phyloP scores from a whole-genome alignment of 1,140 invertebrate species.

The Drosophila trapezifrons region DNA sequence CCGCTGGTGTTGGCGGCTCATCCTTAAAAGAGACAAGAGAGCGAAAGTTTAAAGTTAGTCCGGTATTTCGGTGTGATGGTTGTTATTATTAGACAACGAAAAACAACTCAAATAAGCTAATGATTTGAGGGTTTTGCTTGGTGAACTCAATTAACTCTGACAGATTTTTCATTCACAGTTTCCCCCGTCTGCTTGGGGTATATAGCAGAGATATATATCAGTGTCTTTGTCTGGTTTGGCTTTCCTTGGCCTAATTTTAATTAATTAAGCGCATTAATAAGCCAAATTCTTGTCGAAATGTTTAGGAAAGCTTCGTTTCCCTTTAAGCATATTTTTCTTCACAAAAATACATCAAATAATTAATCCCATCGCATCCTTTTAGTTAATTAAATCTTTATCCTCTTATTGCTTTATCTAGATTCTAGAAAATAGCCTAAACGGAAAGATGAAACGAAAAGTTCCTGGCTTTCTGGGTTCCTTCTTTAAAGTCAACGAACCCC shows the following conservation, averaged over 20 bases:
- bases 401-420: neutral
- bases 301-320: neutral
- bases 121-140: neutral
- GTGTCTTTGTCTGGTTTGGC: neutral
- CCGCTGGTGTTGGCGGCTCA: slow-evolving; percentile 84
- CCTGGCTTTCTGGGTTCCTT: neutral
- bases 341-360: neutral
- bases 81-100: slow-evolving; percentile 7
- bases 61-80: neutral
- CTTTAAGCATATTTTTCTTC: neutral
- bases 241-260: slow-evolving; percentile 27
- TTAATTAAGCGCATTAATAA: slow-evolving; percentile 35
- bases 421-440: neutral
- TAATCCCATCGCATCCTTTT: neutral
- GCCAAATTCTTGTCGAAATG: neutral
- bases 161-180: slow-evolving; percentile 39
- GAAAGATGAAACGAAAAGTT: neutral
- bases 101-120: slow-evolving; percentile 9
- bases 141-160: slow-evolving; percentile 28
- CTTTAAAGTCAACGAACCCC: slow-evolving; percentile 36
- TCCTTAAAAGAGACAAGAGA: slow-evolving; percentile 40
- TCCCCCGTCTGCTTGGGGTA: neutral
- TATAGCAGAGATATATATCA: neutral
- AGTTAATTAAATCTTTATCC: too few species aligned
- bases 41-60: slow-evolving; percentile 2